These are phyloP conservation scores for Machaerirhynchus nigripectus DNA, from an alignment of 2,113 vertebrate species.

Conservation along the genomic window DNA sequence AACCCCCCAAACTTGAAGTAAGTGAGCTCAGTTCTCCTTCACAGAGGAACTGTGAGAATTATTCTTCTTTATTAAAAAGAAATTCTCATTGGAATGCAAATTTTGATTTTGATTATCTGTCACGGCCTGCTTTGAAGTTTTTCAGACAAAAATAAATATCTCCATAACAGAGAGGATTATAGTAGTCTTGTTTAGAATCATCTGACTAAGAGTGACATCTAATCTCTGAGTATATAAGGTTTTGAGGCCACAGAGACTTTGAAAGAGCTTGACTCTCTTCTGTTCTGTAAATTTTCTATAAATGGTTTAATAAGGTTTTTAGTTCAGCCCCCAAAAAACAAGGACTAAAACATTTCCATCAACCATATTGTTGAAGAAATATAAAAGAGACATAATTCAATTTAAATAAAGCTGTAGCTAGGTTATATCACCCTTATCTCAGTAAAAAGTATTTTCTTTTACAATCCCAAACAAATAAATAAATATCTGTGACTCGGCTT, in stretches of 20 bases:
- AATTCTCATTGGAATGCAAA: constrained; percentile 81
- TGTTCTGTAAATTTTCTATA: constrained; percentile 77
- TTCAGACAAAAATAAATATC: constrained; percentile 84
- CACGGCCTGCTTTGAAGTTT: constrained; percentile 82
- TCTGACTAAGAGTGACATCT: constrained; percentile 80
- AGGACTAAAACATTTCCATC: constrained; percentile 62
- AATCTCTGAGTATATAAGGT: constrained; percentile 76
- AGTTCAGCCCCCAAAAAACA: constrained; percentile 62
- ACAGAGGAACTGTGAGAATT: constrained; percentile 70
- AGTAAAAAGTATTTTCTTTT: constrained; percentile 48
- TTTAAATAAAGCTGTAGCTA: constrained; percentile 69
- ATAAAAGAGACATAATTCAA: constrained; percentile 67
- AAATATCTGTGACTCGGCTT: constrained; percentile 23
- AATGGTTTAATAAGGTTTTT: constrained; percentile 78
- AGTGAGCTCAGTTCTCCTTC: constrained; percentile 49
- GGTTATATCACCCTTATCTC: constrained; percentile 60
- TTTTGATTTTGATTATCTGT: constrained; percentile 85
- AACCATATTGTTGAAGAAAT: constrained; percentile 42
- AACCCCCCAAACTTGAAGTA: neutral
- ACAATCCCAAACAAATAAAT: constrained; percentile 47
- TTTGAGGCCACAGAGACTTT: constrained; percentile 74
- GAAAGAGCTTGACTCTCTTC: constrained; percentile 66
- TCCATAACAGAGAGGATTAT: constrained; percentile 84
- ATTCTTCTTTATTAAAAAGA: constrained; percentile 72
- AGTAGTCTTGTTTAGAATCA: constrained; percentile 79